A percentile compares a stretch with the other conserved stretches of the same genome.
Conservation (phyloP, 2,797 vertebrate species). For the Myripristis jacobus region DNA sequence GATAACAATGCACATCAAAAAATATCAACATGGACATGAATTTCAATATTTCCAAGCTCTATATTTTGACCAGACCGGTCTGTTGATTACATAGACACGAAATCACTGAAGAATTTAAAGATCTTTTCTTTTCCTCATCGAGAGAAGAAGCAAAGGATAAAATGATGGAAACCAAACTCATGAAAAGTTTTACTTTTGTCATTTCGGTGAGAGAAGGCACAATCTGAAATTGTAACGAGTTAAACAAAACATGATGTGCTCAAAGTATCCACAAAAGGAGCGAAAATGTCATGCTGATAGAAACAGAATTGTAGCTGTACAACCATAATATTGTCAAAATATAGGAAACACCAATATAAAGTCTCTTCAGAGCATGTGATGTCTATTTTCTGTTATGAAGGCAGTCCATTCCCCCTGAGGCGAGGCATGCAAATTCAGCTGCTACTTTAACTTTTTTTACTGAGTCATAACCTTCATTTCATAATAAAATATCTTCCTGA, state of each 20-base stretch:
- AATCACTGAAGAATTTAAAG: constrained; percentile 10
- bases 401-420: no score
- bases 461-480: no score
- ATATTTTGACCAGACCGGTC: constrained; percentile 48
- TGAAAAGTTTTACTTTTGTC: neutral
- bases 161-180: neutral
- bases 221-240: neutral
- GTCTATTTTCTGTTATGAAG: neutral
- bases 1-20: no score
- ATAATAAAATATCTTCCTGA: no score
- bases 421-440: no score
- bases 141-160: neutral
- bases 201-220: neutral
- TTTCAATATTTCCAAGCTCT: constrained; percentile 42
- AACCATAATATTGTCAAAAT: neutral
- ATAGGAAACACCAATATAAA: constrained; percentile 1
- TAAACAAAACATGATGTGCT: neutral
- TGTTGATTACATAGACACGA: constrained; percentile 37
- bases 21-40: neutral
- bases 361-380: neutral
- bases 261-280: neutral
- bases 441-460: no score
- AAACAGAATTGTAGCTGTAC: constrained; percentile 4
- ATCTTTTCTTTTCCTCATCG: neutral
- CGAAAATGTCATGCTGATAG: constrained; percentile 3